Evolutionary conservation across 2,797 vertebrate genomes (phyloP).

Genomic region (Pangasius mekongensis): DNA sequence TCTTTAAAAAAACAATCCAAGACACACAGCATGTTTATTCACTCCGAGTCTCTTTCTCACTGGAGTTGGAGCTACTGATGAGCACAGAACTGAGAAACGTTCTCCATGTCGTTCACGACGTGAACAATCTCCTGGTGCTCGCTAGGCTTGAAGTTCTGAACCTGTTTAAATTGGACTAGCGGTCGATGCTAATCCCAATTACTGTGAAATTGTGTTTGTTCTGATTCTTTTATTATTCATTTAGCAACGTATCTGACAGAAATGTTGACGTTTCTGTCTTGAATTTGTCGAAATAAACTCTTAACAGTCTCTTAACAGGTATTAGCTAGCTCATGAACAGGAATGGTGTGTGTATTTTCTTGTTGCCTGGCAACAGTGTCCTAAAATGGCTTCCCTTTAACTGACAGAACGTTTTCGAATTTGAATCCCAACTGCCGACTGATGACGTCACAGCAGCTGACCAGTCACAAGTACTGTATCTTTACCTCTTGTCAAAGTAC

Average conservation of each 20-base stretch:
- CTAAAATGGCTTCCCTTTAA: not conserved
- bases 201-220: not conserved
- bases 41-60: not conserved
- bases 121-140: not conserved
- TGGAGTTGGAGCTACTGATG: not conserved
- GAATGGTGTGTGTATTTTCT: not conserved
- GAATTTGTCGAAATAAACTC: not conserved
- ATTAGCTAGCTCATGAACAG: not conserved
- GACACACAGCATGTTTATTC: too few species aligned
- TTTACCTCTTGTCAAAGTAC: not conserved
- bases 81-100: too few species aligned
- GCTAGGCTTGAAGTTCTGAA: not conserved
- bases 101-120: too few species aligned
- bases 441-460: not conserved
- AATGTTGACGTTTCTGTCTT: not conserved
- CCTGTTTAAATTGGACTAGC: not conserved
- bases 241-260: not conserved
- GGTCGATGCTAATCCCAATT: not conserved
- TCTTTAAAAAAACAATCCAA: too few species aligned
- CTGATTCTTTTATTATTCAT: too few species aligned
- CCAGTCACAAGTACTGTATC: constrained; percentile 4
- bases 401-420: not conserved
- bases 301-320: not conserved
- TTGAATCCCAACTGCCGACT: not conserved
- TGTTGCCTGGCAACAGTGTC: not conserved